Percentiles rank a stretch among this genome's conserved stretches.
phyloP scores from a whole-genome alignment of 1,140 invertebrate genomes.

The Tetranychus cinnabarinus region DNA sequence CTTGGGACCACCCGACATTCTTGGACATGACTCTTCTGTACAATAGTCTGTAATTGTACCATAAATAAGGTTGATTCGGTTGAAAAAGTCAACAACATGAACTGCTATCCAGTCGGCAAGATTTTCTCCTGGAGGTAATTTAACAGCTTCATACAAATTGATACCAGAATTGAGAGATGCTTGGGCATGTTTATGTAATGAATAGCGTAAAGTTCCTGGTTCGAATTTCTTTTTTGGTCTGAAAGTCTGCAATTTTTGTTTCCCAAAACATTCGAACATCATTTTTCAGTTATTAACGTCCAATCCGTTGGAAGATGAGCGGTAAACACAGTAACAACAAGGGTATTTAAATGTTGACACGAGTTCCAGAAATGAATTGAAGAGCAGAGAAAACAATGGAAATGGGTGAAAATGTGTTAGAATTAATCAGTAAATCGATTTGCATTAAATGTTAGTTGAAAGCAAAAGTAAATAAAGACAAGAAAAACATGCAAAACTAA shows the following conservation, averaged over 20 bases:
- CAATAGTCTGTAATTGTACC: slow-evolving; percentile 67
- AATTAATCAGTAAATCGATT: no score
- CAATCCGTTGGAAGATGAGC: neutral
- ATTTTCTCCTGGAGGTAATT: slow-evolving; percentile 50
- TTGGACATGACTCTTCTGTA: slow-evolving; percentile 58
- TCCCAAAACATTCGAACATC: neutral
- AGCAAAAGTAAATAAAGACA: no score
- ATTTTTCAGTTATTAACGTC: neutral
- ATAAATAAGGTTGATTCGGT: slow-evolving; percentile 77
- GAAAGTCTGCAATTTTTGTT: slow-evolving; percentile 31
- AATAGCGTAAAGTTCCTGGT: slow-evolving; percentile 68
- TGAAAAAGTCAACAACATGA: slow-evolving; percentile 90
- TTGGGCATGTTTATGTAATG: slow-evolving; percentile 64
- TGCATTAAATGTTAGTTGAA: no score
- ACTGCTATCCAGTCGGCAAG: slow-evolving; percentile 85
- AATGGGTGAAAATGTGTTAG: no score
- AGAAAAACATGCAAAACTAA: no score
- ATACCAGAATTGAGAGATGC: slow-evolving; percentile 81
- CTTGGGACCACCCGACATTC: slow-evolving; percentile 55
- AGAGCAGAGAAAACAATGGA: no score
- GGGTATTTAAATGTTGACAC: neutral
- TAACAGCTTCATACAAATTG: slow-evolving; percentile 59
- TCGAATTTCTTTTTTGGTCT: slow-evolving; percentile 71
- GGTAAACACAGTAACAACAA: neutral
- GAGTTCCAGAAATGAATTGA: no score